These are phyloP conservation scores for Pseudopipra pipra DNA, from an alignment of 2,113 vertebrate genomes.

Conservation along the genomic window DNA sequence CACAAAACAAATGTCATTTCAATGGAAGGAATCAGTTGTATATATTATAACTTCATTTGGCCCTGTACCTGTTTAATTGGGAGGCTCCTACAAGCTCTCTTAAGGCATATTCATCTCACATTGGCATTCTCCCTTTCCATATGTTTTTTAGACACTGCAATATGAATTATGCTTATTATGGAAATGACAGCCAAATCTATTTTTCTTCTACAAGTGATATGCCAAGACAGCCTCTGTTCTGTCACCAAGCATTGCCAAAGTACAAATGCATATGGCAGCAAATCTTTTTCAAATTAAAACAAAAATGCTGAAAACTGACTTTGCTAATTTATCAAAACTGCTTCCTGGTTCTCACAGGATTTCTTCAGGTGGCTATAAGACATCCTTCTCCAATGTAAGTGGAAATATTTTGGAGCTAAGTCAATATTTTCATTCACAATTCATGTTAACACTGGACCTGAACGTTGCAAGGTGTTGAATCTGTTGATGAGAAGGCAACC, in stretches of 20 bases:
- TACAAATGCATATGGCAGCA: slow-evolving; percentile 62
- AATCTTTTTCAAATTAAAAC: slow-evolving; percentile 56
- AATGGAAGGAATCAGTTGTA: not conserved
- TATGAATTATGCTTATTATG: slow-evolving; percentile 57
- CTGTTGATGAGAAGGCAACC: not conserved
- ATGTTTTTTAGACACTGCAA: slow-evolving; percentile 50
- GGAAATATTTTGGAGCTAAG: slow-evolving; percentile 40
- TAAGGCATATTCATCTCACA: not conserved
- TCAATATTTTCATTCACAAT: slow-evolving; percentile 53
- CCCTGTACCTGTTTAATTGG: slow-evolving; percentile 21
- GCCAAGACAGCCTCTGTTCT: slow-evolving; percentile 59
- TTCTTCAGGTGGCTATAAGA: slow-evolving; percentile 16
- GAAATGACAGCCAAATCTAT: slow-evolving; percentile 62
- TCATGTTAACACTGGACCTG: not conserved
- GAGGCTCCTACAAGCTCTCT: not conserved
- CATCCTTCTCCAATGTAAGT: slow-evolving; percentile 6
- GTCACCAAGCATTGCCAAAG: slow-evolving; percentile 61
- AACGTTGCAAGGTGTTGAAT: not conserved
- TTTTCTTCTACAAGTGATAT: slow-evolving; percentile 53
- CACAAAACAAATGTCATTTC: not conserved
- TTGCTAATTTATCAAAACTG: slow-evolving; percentile 69
- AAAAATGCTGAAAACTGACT: slow-evolving; percentile 57
- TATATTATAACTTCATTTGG: slow-evolving; percentile 45
- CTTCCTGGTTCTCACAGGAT: slow-evolving; percentile 36
- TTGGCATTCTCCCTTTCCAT: slow-evolving; percentile 13